Base-by-base conservation (phyloP, 2,888 invertebrate species). In the Eupithecia subumbrata region DNA sequence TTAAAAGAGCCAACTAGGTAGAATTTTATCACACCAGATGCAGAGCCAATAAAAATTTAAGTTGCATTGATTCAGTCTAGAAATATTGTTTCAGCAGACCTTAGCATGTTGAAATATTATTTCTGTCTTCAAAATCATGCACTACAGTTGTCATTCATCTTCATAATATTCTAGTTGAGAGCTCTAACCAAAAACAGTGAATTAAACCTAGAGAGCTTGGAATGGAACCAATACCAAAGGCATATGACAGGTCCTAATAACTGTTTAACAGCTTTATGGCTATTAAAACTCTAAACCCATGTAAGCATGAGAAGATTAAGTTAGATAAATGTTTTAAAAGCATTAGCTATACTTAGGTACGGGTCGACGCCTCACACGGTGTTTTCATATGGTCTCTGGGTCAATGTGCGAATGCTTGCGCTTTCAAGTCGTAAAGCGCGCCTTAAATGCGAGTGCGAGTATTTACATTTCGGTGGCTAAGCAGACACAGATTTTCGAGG, bases 371-470 rank as follows among this genome's bases (percentile, higher is more conserved):
- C 60, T 71, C 30, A 56, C 30, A 56, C 71, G 67, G 73, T 71
- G 66, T 71, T 80, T 80, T 74, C 76, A 71, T 76, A 79, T 77
- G 72, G 34, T 78, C 71, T 76, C 73, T 79, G 72, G 79, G 78
- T 79, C 79, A 78, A 69, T 68, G 74, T 56, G 75, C 71, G 64
- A 80, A 78, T 74, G 70, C 69, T 30, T 60, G 66, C 69, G 64
- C 69, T 68, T 37, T 30, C 60, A 60, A 60, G 60, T 60, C 60
- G 60, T 60, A 60, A 37, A 66, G 40, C 73, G 22, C 48, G 9
- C 25, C 11, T 56, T 48, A 48, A 48, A 48, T 48, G 18, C 48
- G 37, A 18, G 48, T 48, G 48, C 18, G n/a, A 48, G n/a, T 48
- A 18, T 25, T 63, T 71, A 52, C 25, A 45, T 60, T 56, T 56